Evolutionary conservation across 2,113 vertebrate species (phyloP).

Genomic region (Malurus cyaneus): DNA sequence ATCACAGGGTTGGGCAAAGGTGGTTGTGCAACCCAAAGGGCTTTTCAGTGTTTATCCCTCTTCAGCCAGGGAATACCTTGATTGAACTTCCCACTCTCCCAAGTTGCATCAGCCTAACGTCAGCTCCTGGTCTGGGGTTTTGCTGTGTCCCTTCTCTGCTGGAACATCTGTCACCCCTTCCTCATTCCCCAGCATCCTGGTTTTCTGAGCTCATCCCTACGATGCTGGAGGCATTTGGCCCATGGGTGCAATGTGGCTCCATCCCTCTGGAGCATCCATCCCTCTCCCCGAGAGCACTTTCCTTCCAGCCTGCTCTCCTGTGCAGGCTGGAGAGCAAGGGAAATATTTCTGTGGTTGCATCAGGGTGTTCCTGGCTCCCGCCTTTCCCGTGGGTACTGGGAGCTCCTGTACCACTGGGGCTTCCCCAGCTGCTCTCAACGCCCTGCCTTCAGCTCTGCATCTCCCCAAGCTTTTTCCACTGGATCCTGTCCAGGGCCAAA

Average conservation of each 20-base stretch:
- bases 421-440: not conserved
- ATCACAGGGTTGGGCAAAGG: not conserved
- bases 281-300: not conserved
- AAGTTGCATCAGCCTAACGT: not conserved
- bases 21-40: slow-evolving; percentile 32
- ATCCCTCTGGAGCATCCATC: not conserved
- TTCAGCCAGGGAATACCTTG: not conserved
- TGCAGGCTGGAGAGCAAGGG: not conserved
- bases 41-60: slow-evolving; percentile 1
- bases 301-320: not conserved
- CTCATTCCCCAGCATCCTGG: not conserved
- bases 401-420: not conserved
- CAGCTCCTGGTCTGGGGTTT: not conserved
- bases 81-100: slow-evolving; percentile 22
- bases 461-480: not conserved
- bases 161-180: not conserved
- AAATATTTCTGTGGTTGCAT: slow-evolving; percentile 64
- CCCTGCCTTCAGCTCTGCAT: not conserved
- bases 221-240: not conserved
- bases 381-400: not conserved
- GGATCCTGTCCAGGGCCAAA: not conserved
- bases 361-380: slow-evolving; percentile 53
- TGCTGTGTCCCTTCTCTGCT: not conserved
- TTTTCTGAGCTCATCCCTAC: not conserved
- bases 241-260: not conserved